phyloP scores from a whole-genome alignment of 2,113 vertebrate genomes.

The Poecile atricapillus region DNA sequence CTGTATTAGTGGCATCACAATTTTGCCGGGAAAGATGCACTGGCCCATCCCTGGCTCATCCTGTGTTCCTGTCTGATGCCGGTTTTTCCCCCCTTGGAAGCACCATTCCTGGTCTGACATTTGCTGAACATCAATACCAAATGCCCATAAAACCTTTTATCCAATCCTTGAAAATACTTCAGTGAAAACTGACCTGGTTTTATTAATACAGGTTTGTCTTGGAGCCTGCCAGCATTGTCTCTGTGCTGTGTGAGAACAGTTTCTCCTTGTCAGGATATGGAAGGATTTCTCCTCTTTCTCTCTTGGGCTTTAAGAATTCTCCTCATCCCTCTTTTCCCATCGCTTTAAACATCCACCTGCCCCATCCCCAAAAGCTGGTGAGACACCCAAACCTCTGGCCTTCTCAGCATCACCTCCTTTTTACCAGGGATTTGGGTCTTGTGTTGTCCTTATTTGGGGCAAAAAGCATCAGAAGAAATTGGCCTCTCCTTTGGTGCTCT shows the following conservation, averaged over 20 bases:
- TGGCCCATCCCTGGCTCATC: background rate
- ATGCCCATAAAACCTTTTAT: background rate
- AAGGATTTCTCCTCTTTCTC: background rate
- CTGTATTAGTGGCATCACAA: background rate
- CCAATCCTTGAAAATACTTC: background rate
- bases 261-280: background rate
- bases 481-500: background rate
- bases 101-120: background rate
- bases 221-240: background rate
- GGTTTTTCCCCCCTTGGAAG: background rate
- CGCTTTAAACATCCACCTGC: background rate
- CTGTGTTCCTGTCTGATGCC: accelerated
- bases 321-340: background rate
- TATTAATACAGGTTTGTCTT: background rate
- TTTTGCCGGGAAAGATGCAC: background rate
- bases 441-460: background rate
- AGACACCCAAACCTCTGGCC: background rate
- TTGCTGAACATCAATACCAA: background rate
- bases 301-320: background rate
- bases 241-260: accelerated
- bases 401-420: accelerated
- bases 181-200: background rate
- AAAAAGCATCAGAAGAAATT: background rate
- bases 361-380: background rate
- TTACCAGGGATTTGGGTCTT: background rate